These are phyloP conservation scores for Aspidiotus destructor DNA, from an alignment of 2,888 invertebrate species.

Conservation along the genomic window DNA sequence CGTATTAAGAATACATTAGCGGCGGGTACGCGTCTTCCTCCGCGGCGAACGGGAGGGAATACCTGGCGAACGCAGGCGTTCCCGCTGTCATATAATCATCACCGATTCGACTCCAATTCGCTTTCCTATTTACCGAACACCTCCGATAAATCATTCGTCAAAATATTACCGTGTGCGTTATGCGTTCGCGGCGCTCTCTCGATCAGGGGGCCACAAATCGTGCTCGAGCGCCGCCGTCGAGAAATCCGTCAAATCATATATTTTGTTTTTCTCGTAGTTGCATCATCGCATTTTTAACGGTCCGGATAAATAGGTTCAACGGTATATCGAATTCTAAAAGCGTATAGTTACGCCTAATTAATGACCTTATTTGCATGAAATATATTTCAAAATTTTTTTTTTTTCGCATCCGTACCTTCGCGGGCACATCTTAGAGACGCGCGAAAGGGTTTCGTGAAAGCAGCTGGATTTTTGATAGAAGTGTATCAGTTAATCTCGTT, in stretches of 20 bases:
- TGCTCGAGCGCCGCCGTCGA: neutral
- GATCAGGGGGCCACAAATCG: constrained; percentile 8
- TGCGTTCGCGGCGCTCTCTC: constrained; percentile 14
- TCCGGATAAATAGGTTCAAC: constrained; percentile 1
- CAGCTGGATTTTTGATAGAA: constrained; percentile 10
- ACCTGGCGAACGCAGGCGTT: too few species aligned
- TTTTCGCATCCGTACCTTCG: neutral
- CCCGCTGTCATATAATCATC: constrained; percentile 32
- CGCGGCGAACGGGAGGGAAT: too few species aligned
- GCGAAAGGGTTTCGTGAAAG: neutral
- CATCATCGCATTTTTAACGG: neutral
- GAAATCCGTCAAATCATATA: neutral
- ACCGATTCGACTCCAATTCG: constrained; percentile 14
- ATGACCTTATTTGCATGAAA: constrained; percentile 21
- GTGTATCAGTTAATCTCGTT: constrained; percentile 10
- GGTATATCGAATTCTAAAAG: constrained; percentile 2
- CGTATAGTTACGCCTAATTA: constrained; percentile 17
- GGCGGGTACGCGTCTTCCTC: neutral
- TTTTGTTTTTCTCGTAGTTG: neutral
- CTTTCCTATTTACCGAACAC: constrained; percentile 20
- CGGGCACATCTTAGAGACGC: neutral
- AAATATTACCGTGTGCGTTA: constrained; percentile 21
- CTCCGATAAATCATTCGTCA: constrained; percentile 29
- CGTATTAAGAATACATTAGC: constrained; percentile 32
- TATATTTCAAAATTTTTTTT: neutral